A percentile compares a stretch with the other conserved stretches of the same genome.
Conservation (phyloP, 2,113 vertebrate genomes). For the Climacteris rufus region DNA sequence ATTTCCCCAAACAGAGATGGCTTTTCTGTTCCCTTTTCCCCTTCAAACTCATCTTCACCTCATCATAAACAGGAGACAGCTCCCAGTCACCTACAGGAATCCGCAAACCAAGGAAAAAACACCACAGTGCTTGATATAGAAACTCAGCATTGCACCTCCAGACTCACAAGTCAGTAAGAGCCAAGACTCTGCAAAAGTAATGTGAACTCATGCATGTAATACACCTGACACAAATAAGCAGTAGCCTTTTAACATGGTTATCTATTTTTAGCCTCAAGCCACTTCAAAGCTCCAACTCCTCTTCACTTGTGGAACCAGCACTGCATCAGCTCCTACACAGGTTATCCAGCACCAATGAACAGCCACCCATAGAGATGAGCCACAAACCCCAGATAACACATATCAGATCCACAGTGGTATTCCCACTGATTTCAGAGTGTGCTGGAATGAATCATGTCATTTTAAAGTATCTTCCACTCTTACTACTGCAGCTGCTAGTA, state of each 20-base stretch:
- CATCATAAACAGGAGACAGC: not conserved
- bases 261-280: not conserved
- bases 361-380: accelerated
- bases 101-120: not conserved
- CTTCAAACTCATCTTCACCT: not conserved
- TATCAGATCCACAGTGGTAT: not conserved
- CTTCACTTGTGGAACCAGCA: not conserved
- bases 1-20: not conserved
- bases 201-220: not conserved
- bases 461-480: not conserved
- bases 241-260: not conserved
- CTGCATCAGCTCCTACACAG: not conserved
- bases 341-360: not conserved
- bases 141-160: not conserved
- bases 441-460: not conserved
- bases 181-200: not conserved
- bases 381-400: not conserved
- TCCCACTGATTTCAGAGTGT: not conserved
- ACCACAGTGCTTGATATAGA: not conserved
- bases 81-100: not conserved
- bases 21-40: not conserved
- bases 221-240: not conserved
- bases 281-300: not conserved
- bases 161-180: not conserved
- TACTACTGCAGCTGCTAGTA: not conserved